Evolutionary conservation across 2,888 invertebrate species (phyloP).

Genomic region (Rhamphomyia laevipes): DNA sequence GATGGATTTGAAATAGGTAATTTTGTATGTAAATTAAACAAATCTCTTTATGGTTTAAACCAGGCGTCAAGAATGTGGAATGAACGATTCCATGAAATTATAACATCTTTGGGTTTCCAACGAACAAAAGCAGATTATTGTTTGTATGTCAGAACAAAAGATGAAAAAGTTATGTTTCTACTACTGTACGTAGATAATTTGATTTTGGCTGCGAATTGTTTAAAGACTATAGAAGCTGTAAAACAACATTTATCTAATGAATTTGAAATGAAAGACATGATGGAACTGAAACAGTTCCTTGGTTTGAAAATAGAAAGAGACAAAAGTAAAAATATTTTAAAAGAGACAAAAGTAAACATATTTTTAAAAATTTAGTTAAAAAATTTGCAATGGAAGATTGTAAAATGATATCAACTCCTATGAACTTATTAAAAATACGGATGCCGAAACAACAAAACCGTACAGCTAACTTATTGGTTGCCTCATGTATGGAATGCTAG

Average conservation of each 20-base stretch:
- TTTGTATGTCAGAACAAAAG: neutral
- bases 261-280: neutral
- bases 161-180: neutral
- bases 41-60: slow-evolving; percentile 12
- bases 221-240: neutral
- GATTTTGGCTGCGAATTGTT: neutral
- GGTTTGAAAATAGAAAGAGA: neutral
- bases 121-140: slow-evolving; percentile 1
- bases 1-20: slow-evolving; percentile 1
- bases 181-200: neutral
- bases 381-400: too few relatives aligned
- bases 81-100: slow-evolving; percentile 1
- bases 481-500: too few relatives aligned
- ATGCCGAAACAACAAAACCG: neutral
- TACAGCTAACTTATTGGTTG: neutral
- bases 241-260: neutral
- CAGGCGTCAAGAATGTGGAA: slow-evolving; percentile 11
- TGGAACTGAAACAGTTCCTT: neutral
- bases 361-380: too few relatives aligned
- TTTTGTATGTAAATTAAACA: slow-evolving; percentile 9
- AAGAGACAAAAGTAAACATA: too few relatives aligned
- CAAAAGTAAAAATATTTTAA: too few relatives aligned
- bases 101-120: neutral
- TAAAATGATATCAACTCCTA: too few relatives aligned
- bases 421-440: neutral